Base-by-base conservation (phyloP, 2,113 vertebrate species). In the Notiomystis cincta region DNA sequence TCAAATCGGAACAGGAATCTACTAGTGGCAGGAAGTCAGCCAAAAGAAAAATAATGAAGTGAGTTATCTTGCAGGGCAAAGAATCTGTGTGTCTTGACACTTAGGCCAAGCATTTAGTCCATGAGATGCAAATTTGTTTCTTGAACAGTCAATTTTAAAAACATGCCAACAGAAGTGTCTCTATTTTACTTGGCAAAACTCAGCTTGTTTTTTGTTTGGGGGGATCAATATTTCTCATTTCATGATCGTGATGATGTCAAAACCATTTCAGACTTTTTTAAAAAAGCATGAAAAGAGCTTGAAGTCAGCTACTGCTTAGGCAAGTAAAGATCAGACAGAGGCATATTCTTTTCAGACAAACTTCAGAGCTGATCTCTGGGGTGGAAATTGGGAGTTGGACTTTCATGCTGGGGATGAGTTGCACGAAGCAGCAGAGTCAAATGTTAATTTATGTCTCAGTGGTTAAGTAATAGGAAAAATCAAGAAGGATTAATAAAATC, bases 391-490 rank as follows among this genome's bases (percentile, higher is more conserved):
- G 47, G 77, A 87, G 56, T 86, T 90, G 71, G 51, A 87, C 65
- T 93, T 94, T 33, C 0, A 5, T 90, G 58, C 51, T 93, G 10
- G 6, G 5, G 51, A 60, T 45, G 37, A 92, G 31, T 53, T 83
- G 48, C 37, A 71, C 19, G 28, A 58, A 78, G 60, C 82, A 92
- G 38, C 30, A 54, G 57, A 91, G 82, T 90, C 79, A 93, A 78
- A 81, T 60, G 67, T 90, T 90, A 90, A 90, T 95, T 95, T 93
- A 44, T 77, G 48, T 94, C 79, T 86, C 7, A 0, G 64, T 64
- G 31, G 88, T 81, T 92, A 92, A 95, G 67, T 90, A 93, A 60
- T 48, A 81, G 42, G 65, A 89, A 84, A 90, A 95, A 81, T 89
- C 65, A 94, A 64, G 83, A 48, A 64, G 61, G 81, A 71, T 71